Percentiles rank a stretch among this genome's conserved stretches.
Evolutionary conservation across 2,113 vertebrate species (phyloP).

Genomic region (Spheniscus mendiculus): DNA sequence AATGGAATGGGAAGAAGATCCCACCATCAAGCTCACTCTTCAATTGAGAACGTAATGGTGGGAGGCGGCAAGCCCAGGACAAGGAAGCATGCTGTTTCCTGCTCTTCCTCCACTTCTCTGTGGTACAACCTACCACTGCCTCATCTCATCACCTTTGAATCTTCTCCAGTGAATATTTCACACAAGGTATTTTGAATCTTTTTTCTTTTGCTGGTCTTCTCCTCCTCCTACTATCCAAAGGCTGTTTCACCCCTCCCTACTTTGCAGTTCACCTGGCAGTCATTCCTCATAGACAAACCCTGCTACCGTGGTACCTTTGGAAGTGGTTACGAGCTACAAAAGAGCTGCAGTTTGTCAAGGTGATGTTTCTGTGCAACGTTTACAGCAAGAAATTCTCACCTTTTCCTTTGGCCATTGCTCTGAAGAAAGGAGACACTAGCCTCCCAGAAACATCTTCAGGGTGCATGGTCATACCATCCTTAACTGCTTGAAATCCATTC

Average conservation of each 20-base stretch:
- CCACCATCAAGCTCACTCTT: neutral
- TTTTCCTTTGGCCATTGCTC: slow-evolving; percentile 60
- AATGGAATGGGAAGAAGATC: neutral
- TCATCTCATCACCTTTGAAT: neutral
- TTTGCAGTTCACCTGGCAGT: neutral
- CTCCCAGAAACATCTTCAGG: slow-evolving; percentile 63
- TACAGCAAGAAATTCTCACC: neutral
- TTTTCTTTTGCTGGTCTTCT: neutral
- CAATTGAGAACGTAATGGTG: neutral
- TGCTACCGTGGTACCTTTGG: neutral
- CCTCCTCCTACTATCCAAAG: neutral
- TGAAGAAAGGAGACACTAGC: slow-evolving; percentile 46
- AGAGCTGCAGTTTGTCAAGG: neutral
- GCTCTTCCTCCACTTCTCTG: neutral
- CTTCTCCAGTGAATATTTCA: neutral
- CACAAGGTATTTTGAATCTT: neutral
- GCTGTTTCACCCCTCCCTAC: neutral
- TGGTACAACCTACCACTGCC: neutral
- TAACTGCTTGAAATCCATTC: slow-evolving; percentile 59
- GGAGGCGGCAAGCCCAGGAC: neutral
- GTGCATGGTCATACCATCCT: slow-evolving; percentile 59
- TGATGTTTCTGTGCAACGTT: neutral
- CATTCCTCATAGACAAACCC: neutral
- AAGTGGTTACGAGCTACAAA: neutral
- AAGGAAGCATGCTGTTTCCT: neutral